Evolutionary conservation across 2,113 vertebrate genomes (phyloP).

Genomic region (Numenius arquata): DNA sequence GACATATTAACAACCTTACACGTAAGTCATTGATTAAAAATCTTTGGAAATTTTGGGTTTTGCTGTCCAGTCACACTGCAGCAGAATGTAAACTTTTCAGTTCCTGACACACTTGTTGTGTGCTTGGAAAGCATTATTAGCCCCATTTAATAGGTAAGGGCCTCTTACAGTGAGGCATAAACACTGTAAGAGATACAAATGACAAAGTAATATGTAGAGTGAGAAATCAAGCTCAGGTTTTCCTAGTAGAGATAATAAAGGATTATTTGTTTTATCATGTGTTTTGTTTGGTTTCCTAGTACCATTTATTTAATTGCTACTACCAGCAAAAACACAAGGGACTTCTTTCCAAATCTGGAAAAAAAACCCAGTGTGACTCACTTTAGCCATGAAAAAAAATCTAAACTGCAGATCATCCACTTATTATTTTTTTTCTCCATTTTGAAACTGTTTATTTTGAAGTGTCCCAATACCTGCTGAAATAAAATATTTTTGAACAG

Average conservation of each 20-base stretch:
- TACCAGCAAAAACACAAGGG: background rate
- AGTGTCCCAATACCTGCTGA: background rate
- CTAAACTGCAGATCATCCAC: background rate
- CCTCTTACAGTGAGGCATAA: background rate
- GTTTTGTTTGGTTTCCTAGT: background rate
- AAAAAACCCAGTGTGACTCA: rapidly evolving
- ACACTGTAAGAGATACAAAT: background rate
- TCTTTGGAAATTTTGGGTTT: background rate
- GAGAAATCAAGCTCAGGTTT: background rate
- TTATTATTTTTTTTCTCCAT: background rate
- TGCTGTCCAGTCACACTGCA: background rate
- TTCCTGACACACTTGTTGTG: background rate
- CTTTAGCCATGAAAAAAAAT: background rate
- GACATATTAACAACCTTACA: background rate
- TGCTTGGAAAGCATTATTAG: background rate
- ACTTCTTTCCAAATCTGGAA: background rate
- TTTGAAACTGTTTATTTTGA: background rate
- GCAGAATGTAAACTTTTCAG: rapidly evolving
- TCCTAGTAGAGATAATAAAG: background rate
- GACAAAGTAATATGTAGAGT: background rate
- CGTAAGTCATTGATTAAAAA: background rate
- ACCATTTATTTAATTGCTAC: background rate
- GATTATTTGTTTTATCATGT: background rate
- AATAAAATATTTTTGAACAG: background rate
- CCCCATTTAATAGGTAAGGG: background rate